A percentile compares a stretch with the other conserved stretches of the same genome.
Evolutionary conservation across 2,888 invertebrate species (phyloP).

Genomic region (Erebia palarica): DNA sequence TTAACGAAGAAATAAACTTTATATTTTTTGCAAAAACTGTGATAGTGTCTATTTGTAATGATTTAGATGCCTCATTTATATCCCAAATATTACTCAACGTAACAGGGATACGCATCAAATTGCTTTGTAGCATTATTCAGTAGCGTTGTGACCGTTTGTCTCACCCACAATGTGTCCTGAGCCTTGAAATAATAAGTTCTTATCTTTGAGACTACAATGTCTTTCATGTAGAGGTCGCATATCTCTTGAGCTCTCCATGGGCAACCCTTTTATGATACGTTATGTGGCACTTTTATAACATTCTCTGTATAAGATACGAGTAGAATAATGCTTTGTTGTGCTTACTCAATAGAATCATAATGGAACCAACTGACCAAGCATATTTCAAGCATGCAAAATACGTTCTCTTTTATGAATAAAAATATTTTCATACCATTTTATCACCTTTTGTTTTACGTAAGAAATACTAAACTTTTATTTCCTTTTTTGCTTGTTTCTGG

Average conservation of each 20-base stretch:
- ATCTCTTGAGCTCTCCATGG: slow-evolving; percentile 6
- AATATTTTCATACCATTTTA: background rate
- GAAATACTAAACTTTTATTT: too few relatives aligned
- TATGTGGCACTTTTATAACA: slow-evolving; percentile 12
- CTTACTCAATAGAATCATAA: background rate
- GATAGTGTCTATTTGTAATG: too few relatives aligned
- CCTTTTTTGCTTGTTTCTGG: too few relatives aligned
- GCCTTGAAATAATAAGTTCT: slow-evolving; percentile 1
- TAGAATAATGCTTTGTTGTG: slow-evolving; percentile 1
- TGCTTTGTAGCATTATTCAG: too few relatives aligned
- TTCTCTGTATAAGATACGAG: background rate
- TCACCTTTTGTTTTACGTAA: background rate
- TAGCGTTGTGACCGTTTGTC: too few relatives aligned
- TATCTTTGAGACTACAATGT: slow-evolving; percentile 6
- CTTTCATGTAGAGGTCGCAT: slow-evolving; percentile 4
- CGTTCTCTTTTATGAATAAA: too few relatives aligned
- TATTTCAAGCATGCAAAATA: background rate
- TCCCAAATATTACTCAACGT: too few relatives aligned
- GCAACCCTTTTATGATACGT: slow-evolving; percentile 8
- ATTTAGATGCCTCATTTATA: too few relatives aligned
- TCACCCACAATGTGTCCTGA: background rate
- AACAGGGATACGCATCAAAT: too few relatives aligned
- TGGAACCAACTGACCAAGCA: background rate
- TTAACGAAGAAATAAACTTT: too few relatives aligned
- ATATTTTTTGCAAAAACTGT: too few relatives aligned